Evolutionary conservation across 2,888 invertebrate species (phyloP).

Genomic region (Monopis laevigella): DNA sequence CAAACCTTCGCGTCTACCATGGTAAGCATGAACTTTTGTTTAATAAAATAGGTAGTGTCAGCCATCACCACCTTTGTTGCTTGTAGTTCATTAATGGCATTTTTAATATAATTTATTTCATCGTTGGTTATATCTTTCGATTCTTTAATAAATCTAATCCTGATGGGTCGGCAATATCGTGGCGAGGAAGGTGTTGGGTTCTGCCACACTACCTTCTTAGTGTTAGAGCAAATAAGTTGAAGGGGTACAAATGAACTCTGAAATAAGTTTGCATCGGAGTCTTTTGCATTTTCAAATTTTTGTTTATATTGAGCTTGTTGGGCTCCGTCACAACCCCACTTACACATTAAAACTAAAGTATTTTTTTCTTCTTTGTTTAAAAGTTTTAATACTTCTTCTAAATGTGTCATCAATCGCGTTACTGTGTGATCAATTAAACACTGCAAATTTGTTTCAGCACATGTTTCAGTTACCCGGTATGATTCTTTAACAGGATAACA

Average conservation of each 20-base stretch:
- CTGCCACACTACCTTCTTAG: too few relatives aligned
- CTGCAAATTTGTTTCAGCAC: conserved; percentile 13
- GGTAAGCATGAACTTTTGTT: too few relatives aligned
- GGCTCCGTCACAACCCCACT: conserved; percentile 17
- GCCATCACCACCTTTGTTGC: too few relatives aligned
- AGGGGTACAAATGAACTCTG: conserved; percentile 13
- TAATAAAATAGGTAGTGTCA: too few relatives aligned
- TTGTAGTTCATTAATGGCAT: too few relatives aligned
- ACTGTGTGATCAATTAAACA: conserved; percentile 12
- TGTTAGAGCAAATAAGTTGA: neutral
- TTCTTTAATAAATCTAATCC: too few relatives aligned
- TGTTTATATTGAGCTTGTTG: conserved; percentile 12
- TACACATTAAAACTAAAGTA: conserved; percentile 9
- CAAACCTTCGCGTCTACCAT: too few relatives aligned
- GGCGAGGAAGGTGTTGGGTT: too few relatives aligned
- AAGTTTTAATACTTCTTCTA: neutral
- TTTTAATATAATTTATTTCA: too few relatives aligned
- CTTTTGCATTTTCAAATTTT: conserved; percentile 10
- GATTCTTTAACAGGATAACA: conserved; percentile 13
- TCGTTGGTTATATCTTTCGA: too few relatives aligned
- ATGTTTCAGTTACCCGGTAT: conserved; percentile 11
- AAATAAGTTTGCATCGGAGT: conserved; percentile 14
- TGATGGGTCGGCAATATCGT: too few relatives aligned
- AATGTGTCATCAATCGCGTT: neutral
- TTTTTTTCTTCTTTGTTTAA: conserved; percentile 3